Percentiles rank a stretch among this genome's conserved stretches.
phyloP scores from a whole-genome alignment of 2,888 invertebrate species.

The Athalia cordata region DNA sequence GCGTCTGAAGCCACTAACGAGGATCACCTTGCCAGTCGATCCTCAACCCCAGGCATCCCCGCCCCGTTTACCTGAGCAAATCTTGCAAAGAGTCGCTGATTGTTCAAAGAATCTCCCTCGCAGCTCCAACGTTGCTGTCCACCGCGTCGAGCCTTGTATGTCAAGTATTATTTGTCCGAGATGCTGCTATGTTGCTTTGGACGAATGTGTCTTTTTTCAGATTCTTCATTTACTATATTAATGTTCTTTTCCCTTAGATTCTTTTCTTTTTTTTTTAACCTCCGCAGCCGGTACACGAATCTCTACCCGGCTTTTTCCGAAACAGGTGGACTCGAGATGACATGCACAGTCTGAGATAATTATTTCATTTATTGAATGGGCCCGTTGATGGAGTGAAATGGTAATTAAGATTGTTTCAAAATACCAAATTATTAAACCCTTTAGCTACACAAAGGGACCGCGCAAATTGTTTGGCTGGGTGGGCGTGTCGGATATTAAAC shows the following conservation, averaged over 20 bases:
- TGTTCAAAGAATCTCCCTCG: constrained; percentile 21
- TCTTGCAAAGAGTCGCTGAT: constrained; percentile 21
- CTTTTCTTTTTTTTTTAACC: not conserved
- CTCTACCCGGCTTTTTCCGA: not conserved
- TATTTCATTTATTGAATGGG: constrained; percentile 28
- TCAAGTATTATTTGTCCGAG: constrained; percentile 6
- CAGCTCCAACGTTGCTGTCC: not conserved
- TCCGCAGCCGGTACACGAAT: not conserved
- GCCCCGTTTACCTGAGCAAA: not conserved
- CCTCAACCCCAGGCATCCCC: constrained; percentile 19
- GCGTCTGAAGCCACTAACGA: constrained; percentile 45
- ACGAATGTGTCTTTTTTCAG: not conserved
- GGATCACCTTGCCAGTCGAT: constrained; percentile 43
- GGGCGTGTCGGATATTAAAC: constrained; percentile 38
- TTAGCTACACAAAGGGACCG: constrained; percentile 43
- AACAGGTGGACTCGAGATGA: constrained; percentile 44
- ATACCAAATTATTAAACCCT: constrained; percentile 43
- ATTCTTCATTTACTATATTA: constrained; percentile 1
- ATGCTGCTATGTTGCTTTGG: not conserved
- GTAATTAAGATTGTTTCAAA: constrained; percentile 44
- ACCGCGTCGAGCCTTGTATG: not conserved
- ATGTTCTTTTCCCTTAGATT: not conserved
- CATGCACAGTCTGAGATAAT: constrained; percentile 30
- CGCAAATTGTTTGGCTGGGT: constrained; percentile 4
- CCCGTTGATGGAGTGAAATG: constrained; percentile 8